Conservation (phyloP, 2,797 vertebrate genomes). For the Morus bassanus region DNA sequence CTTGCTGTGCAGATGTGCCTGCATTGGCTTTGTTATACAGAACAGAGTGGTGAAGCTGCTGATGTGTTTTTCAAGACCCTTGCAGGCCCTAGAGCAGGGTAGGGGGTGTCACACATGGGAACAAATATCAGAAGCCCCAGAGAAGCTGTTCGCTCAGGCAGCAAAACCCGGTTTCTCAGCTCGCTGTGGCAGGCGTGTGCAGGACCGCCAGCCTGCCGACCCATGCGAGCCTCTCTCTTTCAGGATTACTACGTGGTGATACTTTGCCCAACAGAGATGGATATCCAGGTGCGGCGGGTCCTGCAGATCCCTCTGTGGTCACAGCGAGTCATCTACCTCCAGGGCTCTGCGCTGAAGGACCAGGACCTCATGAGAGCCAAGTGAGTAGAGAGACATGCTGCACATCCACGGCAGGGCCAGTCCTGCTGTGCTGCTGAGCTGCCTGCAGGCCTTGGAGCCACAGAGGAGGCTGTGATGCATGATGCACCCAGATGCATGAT, state of each 20-base stretch:
- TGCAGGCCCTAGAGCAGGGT: not conserved
- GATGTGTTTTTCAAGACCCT: not conserved
- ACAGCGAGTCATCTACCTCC: constrained; percentile 94
- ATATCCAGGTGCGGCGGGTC: constrained; percentile 88
- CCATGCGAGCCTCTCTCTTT: not conserved
- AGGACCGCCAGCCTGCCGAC: not conserved
- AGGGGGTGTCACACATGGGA: not conserved
- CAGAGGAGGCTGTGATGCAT: not conserved
- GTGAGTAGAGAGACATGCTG: constrained; percentile 70
- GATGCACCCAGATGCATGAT: not conserved
- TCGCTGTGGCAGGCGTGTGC: rapidly evolving
- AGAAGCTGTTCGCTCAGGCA: not conserved
- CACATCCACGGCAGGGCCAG: rapidly evolving
- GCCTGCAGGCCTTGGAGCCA: not conserved
- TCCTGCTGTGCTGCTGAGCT: not conserved
- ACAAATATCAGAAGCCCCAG: not conserved
- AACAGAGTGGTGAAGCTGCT: not conserved
- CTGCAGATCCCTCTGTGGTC: constrained; percentile 97
- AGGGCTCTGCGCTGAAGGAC: constrained; percentile 95
- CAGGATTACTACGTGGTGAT: constrained; percentile 97
- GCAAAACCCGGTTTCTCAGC: not conserved
- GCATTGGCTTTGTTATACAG: not conserved
- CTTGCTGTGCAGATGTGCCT: not conserved
- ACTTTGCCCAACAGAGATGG: constrained; percentile 94
- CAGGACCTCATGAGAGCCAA: constrained; percentile 95